phyloP scores from a whole-genome alignment of 2,113 vertebrate species.

The Loxodonta africana region DNA sequence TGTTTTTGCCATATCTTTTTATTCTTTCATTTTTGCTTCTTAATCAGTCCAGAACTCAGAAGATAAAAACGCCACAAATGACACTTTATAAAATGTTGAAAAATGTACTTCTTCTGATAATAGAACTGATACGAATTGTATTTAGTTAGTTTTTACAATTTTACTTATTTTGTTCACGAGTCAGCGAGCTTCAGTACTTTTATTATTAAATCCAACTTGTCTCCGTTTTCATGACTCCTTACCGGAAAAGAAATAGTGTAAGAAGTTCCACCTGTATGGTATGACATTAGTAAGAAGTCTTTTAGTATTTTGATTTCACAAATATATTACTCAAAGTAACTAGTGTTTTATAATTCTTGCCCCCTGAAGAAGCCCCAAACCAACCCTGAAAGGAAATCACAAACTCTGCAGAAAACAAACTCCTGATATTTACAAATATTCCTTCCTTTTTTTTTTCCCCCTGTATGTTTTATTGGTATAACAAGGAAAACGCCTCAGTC shows the following conservation, averaged over 20 bases:
- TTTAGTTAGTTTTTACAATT: neutral
- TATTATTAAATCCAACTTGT: conserved; percentile 36
- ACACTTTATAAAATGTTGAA: conserved; percentile 45
- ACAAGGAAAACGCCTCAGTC: conserved; percentile 55
- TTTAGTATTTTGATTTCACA: conserved; percentile 38
- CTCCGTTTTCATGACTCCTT: conserved; percentile 38
- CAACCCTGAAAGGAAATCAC: conserved; percentile 17
- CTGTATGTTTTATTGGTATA: conserved; percentile 16
- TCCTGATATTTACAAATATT: neutral
- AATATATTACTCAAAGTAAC: conserved; percentile 44
- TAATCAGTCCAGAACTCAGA: conserved; percentile 55
- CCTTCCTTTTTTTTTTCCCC: neutral
- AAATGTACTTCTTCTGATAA: conserved; percentile 47
- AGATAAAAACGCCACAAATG: conserved; percentile 53
- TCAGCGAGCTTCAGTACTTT: conserved; percentile 17
- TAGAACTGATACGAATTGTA: neutral
- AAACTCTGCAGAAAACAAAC: neutral
- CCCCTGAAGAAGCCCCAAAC: neutral
- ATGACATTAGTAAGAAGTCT: conserved; percentile 21
- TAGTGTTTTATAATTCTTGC: conserved; percentile 3
- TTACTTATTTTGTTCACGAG: conserved; percentile 57
- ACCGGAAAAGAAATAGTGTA: conserved; percentile 41
- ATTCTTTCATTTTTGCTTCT: conserved; percentile 39
- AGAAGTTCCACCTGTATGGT: conserved; percentile 36
- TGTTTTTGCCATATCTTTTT: conserved; percentile 13